phyloP scores from a whole-genome alignment of 2,797 vertebrate species.

The Myripristis jacobus region DNA sequence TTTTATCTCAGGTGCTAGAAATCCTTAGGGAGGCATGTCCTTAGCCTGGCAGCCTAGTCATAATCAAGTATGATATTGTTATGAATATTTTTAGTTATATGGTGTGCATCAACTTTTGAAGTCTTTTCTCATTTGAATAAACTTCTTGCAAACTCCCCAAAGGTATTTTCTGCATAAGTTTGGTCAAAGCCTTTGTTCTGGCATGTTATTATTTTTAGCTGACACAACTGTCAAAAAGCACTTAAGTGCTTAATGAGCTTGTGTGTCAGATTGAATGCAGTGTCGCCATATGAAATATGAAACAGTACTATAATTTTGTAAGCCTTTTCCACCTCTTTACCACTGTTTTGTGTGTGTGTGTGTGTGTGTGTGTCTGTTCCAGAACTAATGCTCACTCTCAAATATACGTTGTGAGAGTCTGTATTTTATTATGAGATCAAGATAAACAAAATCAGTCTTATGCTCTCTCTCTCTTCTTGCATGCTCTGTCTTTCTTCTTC shows the following conservation, averaged over 20 bases:
- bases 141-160: not conserved
- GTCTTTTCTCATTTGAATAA: not conserved
- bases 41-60: constrained; percentile 43
- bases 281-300: not conserved
- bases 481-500: too few relatives aligned
- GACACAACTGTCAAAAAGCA: constrained; percentile 1
- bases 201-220: constrained; percentile 15
- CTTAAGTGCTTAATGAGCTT: not conserved
- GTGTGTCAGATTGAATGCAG: not conserved
- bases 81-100: not conserved
- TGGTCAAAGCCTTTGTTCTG: constrained; percentile 9
- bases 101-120: not conserved
- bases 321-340: too few relatives aligned
- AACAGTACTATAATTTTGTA: too few relatives aligned
- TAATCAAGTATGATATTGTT: constrained; percentile 12
- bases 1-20: constrained; percentile 45
- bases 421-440: too few relatives aligned
- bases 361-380: too few relatives aligned
- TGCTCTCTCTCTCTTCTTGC: too few relatives aligned
- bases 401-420: too few relatives aligned
- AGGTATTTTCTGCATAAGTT: not conserved
- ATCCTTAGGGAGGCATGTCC: constrained; percentile 28
- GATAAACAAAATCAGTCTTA: too few relatives aligned
- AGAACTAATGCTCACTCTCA: too few relatives aligned
- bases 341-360: too few relatives aligned